A percentile compares a stretch with the other conserved stretches of the same genome.
phyloP scores from a whole-genome alignment of 2,888 invertebrate genomes.

The Himalopsyche kuldschensis region DNA sequence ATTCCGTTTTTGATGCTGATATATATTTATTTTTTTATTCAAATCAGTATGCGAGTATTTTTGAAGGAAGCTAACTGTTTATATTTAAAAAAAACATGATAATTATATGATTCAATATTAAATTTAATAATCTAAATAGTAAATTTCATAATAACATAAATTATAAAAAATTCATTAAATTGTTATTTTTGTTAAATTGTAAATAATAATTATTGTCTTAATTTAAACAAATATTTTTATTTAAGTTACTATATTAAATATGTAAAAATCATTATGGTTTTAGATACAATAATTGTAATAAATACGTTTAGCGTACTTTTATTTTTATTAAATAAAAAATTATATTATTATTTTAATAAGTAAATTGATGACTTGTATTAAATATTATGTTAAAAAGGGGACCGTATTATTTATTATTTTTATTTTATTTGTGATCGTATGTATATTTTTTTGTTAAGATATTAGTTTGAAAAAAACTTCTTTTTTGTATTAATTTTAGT shows the following conservation, averaged over 20 bases:
- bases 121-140: not conserved
- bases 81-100: too few species aligned
- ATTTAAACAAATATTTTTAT: not conserved
- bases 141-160: not conserved
- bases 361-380: not conserved
- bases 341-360: not conserved
- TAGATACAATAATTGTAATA: not conserved
- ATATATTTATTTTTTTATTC: not conserved
- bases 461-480: not conserved
- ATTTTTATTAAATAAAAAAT: not conserved
- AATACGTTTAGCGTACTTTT: constrained; percentile 1
- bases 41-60: not conserved
- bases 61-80: not conserved
- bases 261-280: not conserved
- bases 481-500: not conserved
- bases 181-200: not conserved
- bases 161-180: not conserved
- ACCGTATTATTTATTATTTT: not conserved
- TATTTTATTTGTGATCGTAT: not conserved
- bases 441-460: not conserved
- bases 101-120: too few species aligned
- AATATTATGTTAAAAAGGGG: not conserved
- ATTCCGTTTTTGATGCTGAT: not conserved
- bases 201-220: not conserved
- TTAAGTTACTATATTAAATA: not conserved